A percentile compares a stretch with the other conserved stretches of the same genome.
These are phyloP conservation scores for Bucco capensis DNA, from an alignment of 2,113 vertebrate species.

Conservation along the genomic window DNA sequence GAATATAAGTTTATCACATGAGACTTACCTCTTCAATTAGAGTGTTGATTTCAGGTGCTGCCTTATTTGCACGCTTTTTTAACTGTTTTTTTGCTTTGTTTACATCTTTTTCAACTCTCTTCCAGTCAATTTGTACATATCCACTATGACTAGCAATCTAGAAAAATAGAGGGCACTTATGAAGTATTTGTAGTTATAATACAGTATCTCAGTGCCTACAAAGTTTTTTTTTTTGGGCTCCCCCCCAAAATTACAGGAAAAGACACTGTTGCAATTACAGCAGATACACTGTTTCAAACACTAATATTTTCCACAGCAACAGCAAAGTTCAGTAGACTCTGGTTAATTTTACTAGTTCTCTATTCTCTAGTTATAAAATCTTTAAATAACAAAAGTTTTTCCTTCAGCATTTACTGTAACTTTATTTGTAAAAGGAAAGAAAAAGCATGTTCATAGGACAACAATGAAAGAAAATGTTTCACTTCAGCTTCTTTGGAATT, in stretches of 20 bases:
- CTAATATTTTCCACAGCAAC: background rate
- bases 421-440: background rate
- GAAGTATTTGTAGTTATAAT: background rate
- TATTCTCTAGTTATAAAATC: background rate
- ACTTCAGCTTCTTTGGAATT: background rate
- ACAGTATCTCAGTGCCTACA: background rate
- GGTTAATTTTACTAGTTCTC: background rate
- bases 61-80: conserved; percentile 89
- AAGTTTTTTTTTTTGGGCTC: background rate
- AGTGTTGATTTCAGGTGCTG: conserved; percentile 90
- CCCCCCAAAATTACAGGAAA: background rate
- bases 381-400: background rate
- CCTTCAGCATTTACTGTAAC: background rate
- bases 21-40: conserved; percentile 90
- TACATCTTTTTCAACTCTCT: conserved; percentile 97
- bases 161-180: conserved; percentile 43
- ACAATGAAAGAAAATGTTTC: background rate
- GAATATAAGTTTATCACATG: background rate
- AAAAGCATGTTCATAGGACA: background rate
- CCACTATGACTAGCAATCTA: conserved; percentile 96
- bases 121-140: conserved; percentile 97
- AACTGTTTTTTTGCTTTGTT: conserved; percentile 96
- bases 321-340: background rate
- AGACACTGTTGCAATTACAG: background rate
- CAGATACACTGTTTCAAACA: background rate